Conservation (phyloP, 2,888 invertebrate species). For the Lasioglossum leucozonium region DNA sequence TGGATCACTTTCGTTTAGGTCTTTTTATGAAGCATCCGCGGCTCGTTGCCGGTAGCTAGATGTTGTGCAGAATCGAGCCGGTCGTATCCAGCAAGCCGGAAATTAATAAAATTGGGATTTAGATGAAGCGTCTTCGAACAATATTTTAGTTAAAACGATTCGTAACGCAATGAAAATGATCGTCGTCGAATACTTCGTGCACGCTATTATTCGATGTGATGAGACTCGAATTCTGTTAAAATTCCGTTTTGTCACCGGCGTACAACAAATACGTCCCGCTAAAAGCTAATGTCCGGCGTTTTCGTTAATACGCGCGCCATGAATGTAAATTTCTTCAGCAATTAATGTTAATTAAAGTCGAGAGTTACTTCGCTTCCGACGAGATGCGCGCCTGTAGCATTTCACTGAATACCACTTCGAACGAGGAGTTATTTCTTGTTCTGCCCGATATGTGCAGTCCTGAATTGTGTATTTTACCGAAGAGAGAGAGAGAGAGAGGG, state of each 20-base stretch:
- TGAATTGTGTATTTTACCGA: constrained; percentile 2
- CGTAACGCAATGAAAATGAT: background rate
- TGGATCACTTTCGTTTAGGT: background rate
- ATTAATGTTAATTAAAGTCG: background rate
- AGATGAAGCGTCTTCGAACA: background rate
- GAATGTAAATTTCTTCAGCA: background rate
- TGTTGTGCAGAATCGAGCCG: background rate
- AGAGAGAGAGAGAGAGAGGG: background rate
- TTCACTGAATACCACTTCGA: background rate
- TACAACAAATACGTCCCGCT: background rate
- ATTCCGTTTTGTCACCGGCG: background rate
- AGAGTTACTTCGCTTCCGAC: background rate
- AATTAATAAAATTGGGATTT: background rate
- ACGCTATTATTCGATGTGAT: background rate
- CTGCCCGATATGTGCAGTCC: background rate
- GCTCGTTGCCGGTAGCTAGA: background rate
- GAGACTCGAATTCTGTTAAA: background rate
- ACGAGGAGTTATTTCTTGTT: background rate
- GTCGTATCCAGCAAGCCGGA: background rate
- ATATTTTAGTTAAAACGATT: background rate
- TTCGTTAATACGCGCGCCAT: background rate
- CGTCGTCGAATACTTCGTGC: background rate
- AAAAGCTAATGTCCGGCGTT: background rate
- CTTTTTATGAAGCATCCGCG: background rate
- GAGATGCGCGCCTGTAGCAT: background rate